Conservation (phyloP, 2,797 vertebrate species). For the Bradypus variegatus region DNA sequence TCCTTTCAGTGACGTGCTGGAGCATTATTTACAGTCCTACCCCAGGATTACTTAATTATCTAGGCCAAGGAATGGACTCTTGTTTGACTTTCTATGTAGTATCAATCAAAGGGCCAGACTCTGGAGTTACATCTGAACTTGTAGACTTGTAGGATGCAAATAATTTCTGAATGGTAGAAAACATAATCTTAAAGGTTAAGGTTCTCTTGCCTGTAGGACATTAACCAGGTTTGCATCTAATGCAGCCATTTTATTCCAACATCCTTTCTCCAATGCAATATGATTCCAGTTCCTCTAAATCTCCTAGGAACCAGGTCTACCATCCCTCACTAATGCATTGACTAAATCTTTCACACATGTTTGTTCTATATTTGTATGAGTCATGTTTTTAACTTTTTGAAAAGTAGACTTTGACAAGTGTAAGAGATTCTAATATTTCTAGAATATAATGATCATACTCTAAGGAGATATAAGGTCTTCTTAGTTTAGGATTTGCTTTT, state of each 20-base stretch:
- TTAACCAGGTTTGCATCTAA: background rate
- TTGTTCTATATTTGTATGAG: background rate
- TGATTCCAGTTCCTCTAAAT: background rate
- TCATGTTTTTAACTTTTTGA: background rate
- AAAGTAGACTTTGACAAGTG: slow-evolving; percentile 4
- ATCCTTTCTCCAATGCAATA: background rate
- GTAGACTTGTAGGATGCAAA: background rate
- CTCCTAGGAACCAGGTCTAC: background rate
- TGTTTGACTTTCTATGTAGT: slow-evolving; percentile 2
- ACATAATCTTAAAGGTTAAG: background rate
- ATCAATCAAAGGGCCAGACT: background rate
- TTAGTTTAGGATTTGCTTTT: background rate
- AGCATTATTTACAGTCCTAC: background rate
- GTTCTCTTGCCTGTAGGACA: background rate
- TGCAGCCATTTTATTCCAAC: background rate
- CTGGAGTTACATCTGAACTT: background rate
- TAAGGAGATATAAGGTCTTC: background rate
- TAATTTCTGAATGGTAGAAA: slow-evolving; percentile 7
- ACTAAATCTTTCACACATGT: background rate
- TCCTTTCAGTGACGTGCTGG: background rate
- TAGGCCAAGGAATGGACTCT: background rate
- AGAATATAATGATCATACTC: slow-evolving; percentile 8
- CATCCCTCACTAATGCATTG: background rate
- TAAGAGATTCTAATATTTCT: background rate
- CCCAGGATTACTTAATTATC: background rate